Percentiles rank a stretch among this genome's conserved stretches.
Evolutionary conservation across 2,113 vertebrate species (phyloP).

Genomic region (Spizaetus ornatus): DNA sequence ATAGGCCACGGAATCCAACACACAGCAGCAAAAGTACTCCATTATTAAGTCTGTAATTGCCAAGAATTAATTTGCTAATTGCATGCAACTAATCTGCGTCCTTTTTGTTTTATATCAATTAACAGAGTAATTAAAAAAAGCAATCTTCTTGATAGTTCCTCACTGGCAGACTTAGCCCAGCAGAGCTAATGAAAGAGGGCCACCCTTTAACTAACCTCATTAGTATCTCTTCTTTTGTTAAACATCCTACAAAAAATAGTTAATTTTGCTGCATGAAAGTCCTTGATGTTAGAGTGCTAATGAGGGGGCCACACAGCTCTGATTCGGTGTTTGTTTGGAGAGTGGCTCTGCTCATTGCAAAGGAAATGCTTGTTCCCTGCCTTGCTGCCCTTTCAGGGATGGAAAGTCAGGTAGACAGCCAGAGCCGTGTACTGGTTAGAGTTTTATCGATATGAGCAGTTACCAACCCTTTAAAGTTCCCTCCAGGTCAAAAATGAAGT

Average conservation of each 20-base stretch:
- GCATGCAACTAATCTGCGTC: slow-evolving; percentile 87
- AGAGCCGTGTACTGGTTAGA: rapidly evolving
- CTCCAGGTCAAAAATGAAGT: neutral
- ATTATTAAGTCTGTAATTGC: slow-evolving; percentile 88
- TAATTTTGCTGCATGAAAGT: slow-evolving; percentile 56
- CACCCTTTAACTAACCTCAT: slow-evolving; percentile 64
- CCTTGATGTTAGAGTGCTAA: slow-evolving; percentile 55
- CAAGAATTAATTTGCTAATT: slow-evolving; percentile 90
- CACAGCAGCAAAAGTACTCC: slow-evolving; percentile 74
- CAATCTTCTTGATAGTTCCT: slow-evolving; percentile 65
- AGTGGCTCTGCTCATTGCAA: neutral
- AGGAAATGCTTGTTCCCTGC: neutral
- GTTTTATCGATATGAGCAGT: neutral
- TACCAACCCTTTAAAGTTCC: neutral
- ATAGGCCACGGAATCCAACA: slow-evolving; percentile 65
- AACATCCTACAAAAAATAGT: slow-evolving; percentile 62
- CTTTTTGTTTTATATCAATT: slow-evolving; percentile 95
- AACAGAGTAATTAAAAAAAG: slow-evolving; percentile 92
- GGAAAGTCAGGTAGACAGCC: neutral
- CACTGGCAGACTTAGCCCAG: slow-evolving; percentile 60
- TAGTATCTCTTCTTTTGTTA: slow-evolving; percentile 58
- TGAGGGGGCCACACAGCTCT: slow-evolving; percentile 12
- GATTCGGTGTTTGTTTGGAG: slow-evolving; percentile 4
- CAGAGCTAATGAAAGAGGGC: slow-evolving; percentile 64
- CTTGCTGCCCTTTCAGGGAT: neutral